Base-by-base conservation (phyloP, 1,140 invertebrate genomes). In the Drosophila elegans region DNA sequence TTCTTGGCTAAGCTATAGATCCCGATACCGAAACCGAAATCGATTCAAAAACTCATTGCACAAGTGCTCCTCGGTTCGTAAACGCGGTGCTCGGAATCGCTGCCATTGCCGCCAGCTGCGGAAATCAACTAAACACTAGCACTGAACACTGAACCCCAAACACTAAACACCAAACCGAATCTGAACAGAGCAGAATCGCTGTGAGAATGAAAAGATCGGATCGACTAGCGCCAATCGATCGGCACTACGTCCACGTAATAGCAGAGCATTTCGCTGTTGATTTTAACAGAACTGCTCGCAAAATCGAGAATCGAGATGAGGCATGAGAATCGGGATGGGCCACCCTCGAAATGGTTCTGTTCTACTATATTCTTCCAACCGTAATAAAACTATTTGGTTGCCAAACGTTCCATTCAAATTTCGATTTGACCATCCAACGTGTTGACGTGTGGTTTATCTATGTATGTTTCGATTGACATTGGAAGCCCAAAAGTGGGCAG, bases 191-290 rank as follows among this genome's bases (percentile, higher is more conserved):
- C 61, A 10, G 32, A 64, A 60, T 42, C 29, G 60, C 16, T 60
- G 59, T 60, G 38, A 32, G 29, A 36, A 67, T 49, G 60, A 44
- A 36, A 48, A 71, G 66, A 71, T 71, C 48, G 67, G 42, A 46
- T 67, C 64, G 64, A 39, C 60, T 68, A 53, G 29, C 38, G 45
- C 38, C 45, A 67, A 68, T 67, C 62, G 64, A 68, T 45, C 49
- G 67, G 61, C 9, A 34, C 29, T 10, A 41, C 41, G 36, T 34
- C 66, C 42, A 56, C 64, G 64, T 71, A 41, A 69, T 48, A 48
- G 36, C 44, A 42, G 44, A 4, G 52, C 13, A 7, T 25, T n/a
- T 3, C 10, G 16, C 66, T 69, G 62, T 69, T 69, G 38, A 21
- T 13, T 32, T 2, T 41, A 69, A 68, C 67, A 69, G 67, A 1